These are phyloP conservation scores for Solen grandis DNA, from an alignment of 1,140 invertebrate species.

Conservation along the genomic window DNA sequence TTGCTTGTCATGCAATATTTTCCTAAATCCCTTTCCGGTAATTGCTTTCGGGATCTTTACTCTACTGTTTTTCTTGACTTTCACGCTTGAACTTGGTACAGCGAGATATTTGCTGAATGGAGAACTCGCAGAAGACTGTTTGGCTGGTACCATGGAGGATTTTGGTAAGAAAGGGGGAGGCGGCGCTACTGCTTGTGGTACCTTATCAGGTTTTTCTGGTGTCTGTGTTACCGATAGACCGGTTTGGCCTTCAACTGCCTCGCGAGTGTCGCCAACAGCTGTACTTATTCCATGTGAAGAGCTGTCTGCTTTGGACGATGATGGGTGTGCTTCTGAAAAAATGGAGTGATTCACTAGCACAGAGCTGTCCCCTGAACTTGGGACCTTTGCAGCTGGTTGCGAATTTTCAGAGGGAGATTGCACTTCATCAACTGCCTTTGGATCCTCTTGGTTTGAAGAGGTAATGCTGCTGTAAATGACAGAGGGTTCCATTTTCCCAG, in stretches of 20 bases:
- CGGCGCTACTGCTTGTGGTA: no score
- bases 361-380: no score
- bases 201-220: neutral
- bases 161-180: no score
- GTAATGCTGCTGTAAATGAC: constrained; percentile 42
- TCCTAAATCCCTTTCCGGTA: neutral
- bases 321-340: no score
- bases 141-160: neutral
- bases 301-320: neutral
- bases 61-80: no score
- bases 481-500: constrained; percentile 33
- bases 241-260: no score
- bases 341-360: no score
- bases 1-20: no score
- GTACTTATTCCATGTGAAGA: neutral
- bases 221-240: no score
- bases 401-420: neutral
- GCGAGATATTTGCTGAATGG: neutral
- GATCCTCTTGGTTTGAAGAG: constrained; percentile 2
- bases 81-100: no score
- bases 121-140: neutral
- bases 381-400: neutral
- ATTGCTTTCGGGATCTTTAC: neutral
- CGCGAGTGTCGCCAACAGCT: no score
- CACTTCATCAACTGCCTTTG: neutral